Conservation (phyloP, 2,797 vertebrate genomes). For the Novumbra hubbsi region DNA sequence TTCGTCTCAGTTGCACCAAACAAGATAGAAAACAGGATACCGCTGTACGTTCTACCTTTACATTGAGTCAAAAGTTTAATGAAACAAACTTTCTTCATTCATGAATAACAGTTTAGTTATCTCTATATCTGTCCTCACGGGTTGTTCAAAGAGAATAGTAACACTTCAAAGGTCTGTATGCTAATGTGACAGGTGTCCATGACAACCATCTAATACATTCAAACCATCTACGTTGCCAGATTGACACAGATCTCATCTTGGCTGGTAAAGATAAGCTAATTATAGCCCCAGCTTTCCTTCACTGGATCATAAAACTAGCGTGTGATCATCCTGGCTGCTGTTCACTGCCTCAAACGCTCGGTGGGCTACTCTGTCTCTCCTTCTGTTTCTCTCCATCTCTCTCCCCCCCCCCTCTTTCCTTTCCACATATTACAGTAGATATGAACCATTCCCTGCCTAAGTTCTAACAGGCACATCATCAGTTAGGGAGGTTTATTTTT, state of each 20-base stretch:
- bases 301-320: slow-evolving; percentile 12
- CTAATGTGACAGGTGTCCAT: slow-evolving; percentile 3
- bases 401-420: too few relatives aligned
- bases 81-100: background rate
- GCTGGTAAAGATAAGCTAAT: slow-evolving; percentile 20
- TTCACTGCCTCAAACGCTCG: background rate
- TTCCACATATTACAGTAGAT: slow-evolving; percentile 20
- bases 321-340: background rate
- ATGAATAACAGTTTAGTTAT: background rate
- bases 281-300: slow-evolving; percentile 13
- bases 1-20: background rate
- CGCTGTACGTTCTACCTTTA: background rate
- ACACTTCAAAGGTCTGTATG: background rate
- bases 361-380: background rate
- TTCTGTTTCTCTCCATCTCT: background rate
- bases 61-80: background rate
- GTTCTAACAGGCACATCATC: slow-evolving; percentile 32
- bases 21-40: background rate
- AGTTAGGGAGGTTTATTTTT: slow-evolving; percentile 51
- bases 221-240: slow-evolving; percentile 7
- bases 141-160: background rate
- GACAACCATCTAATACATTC: slow-evolving; percentile 20
- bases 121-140: background rate
- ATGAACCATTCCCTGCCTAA: slow-evolving; percentile 40
- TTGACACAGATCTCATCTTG: slow-evolving; percentile 6